Base-by-base conservation (phyloP, 2,113 vertebrate species). In the Manacus vitellinus region DNA sequence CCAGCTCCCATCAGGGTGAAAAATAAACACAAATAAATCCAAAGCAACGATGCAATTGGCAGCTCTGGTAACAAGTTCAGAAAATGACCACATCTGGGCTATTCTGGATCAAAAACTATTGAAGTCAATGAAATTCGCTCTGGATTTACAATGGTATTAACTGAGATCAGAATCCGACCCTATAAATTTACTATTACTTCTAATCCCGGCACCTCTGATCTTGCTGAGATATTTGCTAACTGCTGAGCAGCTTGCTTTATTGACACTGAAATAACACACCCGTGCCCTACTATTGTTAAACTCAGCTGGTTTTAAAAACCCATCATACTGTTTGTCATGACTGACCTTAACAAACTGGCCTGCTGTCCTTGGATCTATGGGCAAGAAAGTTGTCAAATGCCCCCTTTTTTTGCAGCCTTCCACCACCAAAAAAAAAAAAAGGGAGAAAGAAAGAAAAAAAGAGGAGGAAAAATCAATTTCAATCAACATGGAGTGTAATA, bases 401-500 rank as follows among this genome's bases (percentile, higher is more conserved):
- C 98, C 96, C 75, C 92, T 95, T 95, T 97, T 87, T 97, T 92
- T 82, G 78, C 92, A 87, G 95, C 95, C 85, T 98, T 95, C 92
- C 97, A 63, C 78, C 67, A 71, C 46, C 74, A 79, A 6, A n/a
- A 63, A 67, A 41, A 58, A n/a, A 58, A 72, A 44, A 17, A 55
- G 54, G 51, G 61, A 52, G 47, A 33, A 63, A 21, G 13, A 25
- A 49, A 71, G 23, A 52, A 74, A 73, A 85, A 35, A 39, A 3
- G 3, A n/a, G 63, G 70, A 92, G 95, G 97, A 97, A 97, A 98
- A 99, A 99, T 99, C 99, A 99, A 99, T 99, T 99, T 99, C 99
- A 99, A 99, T 99, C 99, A 99, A 98, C 98, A 98, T 98, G 98
- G 99, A 99, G 98, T 98, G 99, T 98, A 99, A 99, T 99, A 99